Percentiles rank a stretch among this genome's conserved stretches.
Conservation (phyloP, 2,113 vertebrate species). For the Varanus salvator region DNA sequence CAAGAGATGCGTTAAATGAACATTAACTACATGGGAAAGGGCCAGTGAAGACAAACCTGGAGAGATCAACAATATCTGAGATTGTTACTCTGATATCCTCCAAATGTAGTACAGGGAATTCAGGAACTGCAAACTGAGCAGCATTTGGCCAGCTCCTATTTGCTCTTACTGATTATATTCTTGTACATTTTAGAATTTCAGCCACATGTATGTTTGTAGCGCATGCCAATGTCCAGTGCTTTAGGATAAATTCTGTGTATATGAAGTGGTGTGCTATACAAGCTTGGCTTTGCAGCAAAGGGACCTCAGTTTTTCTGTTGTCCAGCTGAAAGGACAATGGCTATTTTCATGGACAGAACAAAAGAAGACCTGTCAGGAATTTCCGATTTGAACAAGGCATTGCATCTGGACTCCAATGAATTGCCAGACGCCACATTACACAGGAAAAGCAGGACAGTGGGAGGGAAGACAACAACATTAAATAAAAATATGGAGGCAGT, state of each 20-base stretch:
- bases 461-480: slow-evolving; percentile 1
- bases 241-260: slow-evolving; percentile 20
- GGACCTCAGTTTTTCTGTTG: neutral
- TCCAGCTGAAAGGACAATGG: neutral
- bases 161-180: neutral
- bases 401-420: slow-evolving; percentile 37
- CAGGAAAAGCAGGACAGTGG: slow-evolving; percentile 10
- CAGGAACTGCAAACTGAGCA: neutral
- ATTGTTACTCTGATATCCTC: neutral
- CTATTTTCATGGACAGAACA: neutral
- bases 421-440: slow-evolving; percentile 31
- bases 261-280: neutral
- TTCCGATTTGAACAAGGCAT: neutral
- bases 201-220: neutral
- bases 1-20: neutral
- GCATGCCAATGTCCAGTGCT: slow-evolving; percentile 35
- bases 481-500: slow-evolving; percentile 17
- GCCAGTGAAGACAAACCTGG: neutral
- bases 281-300: neutral
- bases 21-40: neutral
- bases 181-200: slow-evolving; percentile 28
- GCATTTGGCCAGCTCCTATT: neutral
- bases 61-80: neutral
- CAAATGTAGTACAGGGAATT: neutral
- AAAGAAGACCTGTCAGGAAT: neutral